phyloP scores from a whole-genome alignment of 2,797 vertebrate genomes.

The Sebastolobus altivelis region DNA sequence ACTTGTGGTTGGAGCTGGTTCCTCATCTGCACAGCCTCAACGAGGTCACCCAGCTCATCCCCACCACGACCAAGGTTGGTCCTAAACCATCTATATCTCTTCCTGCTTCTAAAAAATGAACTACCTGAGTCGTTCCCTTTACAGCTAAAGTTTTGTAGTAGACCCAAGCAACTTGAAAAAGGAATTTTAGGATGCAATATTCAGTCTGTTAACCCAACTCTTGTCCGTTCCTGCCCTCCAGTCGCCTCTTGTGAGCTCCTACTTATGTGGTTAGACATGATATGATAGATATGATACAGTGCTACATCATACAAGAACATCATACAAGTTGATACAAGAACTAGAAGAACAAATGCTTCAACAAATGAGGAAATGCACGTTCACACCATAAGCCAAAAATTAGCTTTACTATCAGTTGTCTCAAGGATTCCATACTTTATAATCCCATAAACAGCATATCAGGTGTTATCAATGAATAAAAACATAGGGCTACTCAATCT shows the following conservation, averaged over 20 bases:
- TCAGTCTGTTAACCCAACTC: conserved; percentile 9
- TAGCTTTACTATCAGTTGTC: neutral
- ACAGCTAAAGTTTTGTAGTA: neutral
- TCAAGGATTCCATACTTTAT: neutral
- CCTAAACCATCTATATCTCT: conserved; percentile 4
- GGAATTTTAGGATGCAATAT: neutral
- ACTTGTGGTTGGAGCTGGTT: conserved; percentile 98
- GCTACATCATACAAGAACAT: neutral
- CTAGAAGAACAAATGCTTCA: neutral
- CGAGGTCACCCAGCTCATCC: conserved; percentile 97
- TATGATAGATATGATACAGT: neutral
- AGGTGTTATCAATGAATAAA: neutral
- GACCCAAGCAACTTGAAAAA: neutral
- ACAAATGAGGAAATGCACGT: neutral
- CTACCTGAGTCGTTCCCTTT: conserved; percentile 4
- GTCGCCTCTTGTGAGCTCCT: neutral
- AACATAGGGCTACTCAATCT: neutral
- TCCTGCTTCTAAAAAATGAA: neutral
- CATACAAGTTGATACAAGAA: neutral
- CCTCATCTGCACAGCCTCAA: conserved; percentile 99
- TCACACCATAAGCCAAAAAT: neutral
- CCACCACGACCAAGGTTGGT: conserved; percentile 95
- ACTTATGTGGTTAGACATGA: neutral
- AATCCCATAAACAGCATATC: neutral
- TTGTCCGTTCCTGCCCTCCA: neutral